A percentile compares a stretch with the other conserved stretches of the same genome.
phyloP scores from a whole-genome alignment of 2,113 vertebrate genomes.

The Rallus limicola region DNA sequence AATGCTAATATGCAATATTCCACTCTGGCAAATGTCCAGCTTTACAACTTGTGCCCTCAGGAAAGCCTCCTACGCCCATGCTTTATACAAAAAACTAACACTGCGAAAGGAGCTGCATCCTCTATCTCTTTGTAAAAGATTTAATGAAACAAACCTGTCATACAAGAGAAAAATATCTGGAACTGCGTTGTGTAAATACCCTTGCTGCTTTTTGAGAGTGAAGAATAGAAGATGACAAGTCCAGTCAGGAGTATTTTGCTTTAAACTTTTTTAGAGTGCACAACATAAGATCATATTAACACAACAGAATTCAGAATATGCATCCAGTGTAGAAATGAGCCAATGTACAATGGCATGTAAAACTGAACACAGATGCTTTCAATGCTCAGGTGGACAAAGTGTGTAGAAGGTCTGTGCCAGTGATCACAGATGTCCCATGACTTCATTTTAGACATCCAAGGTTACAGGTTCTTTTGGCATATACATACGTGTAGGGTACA shows the following conservation, averaged over 20 bases:
- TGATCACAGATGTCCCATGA: neutral
- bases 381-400: neutral
- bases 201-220: neutral
- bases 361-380: neutral
- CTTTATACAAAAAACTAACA: neutral
- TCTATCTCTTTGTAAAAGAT: neutral
- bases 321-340: neutral
- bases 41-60: neutral
- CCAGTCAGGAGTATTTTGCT: neutral
- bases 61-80: neutral
- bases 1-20: neutral
- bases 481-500: neutral
- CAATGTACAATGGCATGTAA: neutral
- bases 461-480: neutral
- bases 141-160: neutral
- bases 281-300: neutral
- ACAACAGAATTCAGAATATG: neutral
- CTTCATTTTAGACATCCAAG: neutral
- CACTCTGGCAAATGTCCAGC: neutral
- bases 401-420: neutral
- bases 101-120: neutral
- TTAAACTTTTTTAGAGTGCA: neutral
- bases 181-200: neutral
- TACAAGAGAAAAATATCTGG: neutral
- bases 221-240: neutral